Evolutionary conservation across 2,888 invertebrate species (phyloP).

Genomic region (Asteroscopus sphinx): DNA sequence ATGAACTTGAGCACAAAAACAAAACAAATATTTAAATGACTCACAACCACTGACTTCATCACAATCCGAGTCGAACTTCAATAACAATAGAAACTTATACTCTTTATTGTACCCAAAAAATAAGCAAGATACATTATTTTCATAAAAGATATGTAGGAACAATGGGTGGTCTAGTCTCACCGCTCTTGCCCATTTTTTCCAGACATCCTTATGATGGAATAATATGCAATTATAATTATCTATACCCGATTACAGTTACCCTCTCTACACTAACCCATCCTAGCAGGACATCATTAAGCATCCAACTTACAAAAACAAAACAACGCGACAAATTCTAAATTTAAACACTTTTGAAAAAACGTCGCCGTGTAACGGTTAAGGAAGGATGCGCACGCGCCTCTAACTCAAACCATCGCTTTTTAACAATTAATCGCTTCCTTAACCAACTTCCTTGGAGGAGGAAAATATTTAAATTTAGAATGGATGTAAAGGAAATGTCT

Average conservation of each 20-base stretch:
- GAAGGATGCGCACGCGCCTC: constrained; percentile 73
- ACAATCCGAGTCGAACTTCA: too few species aligned
- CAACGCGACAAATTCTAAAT: constrained; percentile 64
- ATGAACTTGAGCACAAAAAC: too few species aligned
- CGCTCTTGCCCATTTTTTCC: too few species aligned
- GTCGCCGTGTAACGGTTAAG: constrained; percentile 56
- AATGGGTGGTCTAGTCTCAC: too few species aligned
- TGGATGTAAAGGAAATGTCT: constrained; percentile 65
- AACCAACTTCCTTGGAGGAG: constrained; percentile 59
- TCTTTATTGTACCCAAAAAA: too few species aligned
- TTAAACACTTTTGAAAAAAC: constrained; percentile 67
- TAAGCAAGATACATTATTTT: too few species aligned
- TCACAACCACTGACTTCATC: too few species aligned
- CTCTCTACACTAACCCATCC: constrained; percentile 60
- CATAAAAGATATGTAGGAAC: too few species aligned
- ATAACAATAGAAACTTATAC: too few species aligned
- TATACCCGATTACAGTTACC: constrained; percentile 6
- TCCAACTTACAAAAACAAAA: constrained; percentile 67
- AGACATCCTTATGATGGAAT: too few species aligned
- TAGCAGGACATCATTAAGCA: constrained; percentile 80
- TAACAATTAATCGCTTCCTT: constrained; percentile 82
- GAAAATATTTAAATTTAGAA: constrained; percentile 61
- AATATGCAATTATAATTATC: not conserved
- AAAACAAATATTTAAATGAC: too few species aligned
- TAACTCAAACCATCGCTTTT: constrained; percentile 72